Percentiles rank a stretch among this genome's conserved stretches.
phyloP scores from a whole-genome alignment of 2,888 invertebrate genomes.

The Abscondita cerata region DNA sequence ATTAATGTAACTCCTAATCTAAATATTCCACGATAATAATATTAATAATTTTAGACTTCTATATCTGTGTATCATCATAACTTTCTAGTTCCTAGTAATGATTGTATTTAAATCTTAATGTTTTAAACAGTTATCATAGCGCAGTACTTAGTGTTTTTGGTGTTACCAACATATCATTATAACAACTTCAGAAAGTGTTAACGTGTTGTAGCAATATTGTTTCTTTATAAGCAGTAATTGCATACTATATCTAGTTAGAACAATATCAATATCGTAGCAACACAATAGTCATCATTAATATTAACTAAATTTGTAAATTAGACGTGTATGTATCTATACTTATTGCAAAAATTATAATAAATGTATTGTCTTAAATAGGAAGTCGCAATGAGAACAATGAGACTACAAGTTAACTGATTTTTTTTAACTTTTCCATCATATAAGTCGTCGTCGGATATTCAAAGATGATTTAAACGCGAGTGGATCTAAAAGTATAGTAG shows the following conservation, averaged over 20 bases:
- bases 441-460: no score
- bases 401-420: no score
- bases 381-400: no score
- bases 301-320: constrained; percentile 53
- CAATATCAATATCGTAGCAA: constrained; percentile 14
- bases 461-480: no score
- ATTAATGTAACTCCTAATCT: constrained; percentile 30
- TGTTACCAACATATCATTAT: constrained; percentile 57
- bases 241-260: constrained; percentile 10
- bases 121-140: constrained; percentile 45
- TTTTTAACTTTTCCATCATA: no score
- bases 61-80: constrained; percentile 45
- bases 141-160: constrained; percentile 45
- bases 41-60: constrained; percentile 41
- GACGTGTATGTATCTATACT: constrained; percentile 55
- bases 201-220: constrained; percentile 53
- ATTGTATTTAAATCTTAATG: constrained; percentile 51
- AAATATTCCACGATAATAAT: constrained; percentile 32
- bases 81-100: constrained; percentile 55
- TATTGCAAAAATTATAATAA: constrained; percentile 52
- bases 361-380: constrained; percentile 50
- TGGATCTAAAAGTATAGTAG: no score
- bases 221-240: constrained; percentile 17
- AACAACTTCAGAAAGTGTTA: constrained; percentile 46
- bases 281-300: constrained; percentile 31